These are phyloP conservation scores for Myotis daubentonii DNA, from an alignment of 2,797 vertebrate species.

Conservation along the genomic window DNA sequence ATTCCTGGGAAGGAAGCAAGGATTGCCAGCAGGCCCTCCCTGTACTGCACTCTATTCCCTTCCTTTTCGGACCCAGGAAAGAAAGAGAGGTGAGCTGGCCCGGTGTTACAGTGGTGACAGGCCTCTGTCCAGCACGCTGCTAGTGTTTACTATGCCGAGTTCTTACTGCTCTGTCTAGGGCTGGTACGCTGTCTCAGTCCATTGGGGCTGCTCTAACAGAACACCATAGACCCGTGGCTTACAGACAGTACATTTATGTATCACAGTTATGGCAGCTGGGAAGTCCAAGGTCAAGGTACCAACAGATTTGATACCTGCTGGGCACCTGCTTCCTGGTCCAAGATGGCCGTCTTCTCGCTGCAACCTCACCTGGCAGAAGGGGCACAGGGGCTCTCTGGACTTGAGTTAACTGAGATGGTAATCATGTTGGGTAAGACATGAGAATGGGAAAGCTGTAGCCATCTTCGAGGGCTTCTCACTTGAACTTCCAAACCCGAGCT, in stretches of 20 bases:
- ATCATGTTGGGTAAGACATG: neutral
- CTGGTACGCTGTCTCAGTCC: neutral
- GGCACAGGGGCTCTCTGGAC: neutral
- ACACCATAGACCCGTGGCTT: neutral
- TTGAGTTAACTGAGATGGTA: neutral
- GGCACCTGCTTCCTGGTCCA: neutral
- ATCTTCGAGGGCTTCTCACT: neutral
- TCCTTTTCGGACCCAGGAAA: neutral
- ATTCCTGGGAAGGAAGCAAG: too few species aligned
- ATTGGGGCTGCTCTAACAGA: neutral
- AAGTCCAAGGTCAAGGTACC: neutral
- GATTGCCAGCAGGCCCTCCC: rapidly evolving
- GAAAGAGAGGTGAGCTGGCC: neutral
- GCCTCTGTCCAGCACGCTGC: neutral
- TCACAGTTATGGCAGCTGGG: neutral
- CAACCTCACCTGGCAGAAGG: neutral
- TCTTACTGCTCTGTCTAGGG: neutral
- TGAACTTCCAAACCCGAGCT: neutral
- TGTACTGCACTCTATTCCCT: neutral
- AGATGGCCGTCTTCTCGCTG: neutral
- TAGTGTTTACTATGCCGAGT: neutral
- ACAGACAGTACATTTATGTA: neutral
- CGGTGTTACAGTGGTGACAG: neutral
- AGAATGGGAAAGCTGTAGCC: neutral
- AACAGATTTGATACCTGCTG: neutral